phyloP scores from a whole-genome alignment of 2,888 invertebrate species.

The Kuschelorhynchus macadamiae region DNA sequence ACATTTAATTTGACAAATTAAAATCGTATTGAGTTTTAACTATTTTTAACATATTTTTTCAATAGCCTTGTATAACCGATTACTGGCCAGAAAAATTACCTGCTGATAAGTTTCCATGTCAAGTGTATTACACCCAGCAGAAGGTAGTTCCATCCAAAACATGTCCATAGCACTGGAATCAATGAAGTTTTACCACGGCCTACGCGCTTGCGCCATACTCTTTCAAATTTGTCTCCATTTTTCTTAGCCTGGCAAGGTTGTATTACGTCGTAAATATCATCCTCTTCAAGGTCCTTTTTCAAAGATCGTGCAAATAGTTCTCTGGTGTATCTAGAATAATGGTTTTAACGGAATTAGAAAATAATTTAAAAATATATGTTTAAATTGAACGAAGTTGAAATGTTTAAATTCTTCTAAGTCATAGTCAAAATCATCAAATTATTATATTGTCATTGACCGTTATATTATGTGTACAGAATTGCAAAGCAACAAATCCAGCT shows the following conservation, averaged over 20 bases:
- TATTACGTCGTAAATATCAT: constrained; percentile 73
- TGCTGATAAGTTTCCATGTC: constrained; percentile 51
- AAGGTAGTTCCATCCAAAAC: constrained; percentile 56
- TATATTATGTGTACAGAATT: no score
- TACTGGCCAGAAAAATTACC: constrained; percentile 51
- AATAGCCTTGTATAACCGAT: constrained; percentile 33
- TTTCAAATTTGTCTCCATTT: constrained; percentile 60
- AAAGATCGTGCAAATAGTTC: constrained; percentile 76
- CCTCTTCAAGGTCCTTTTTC: constrained; percentile 74
- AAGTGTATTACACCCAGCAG: constrained; percentile 52
- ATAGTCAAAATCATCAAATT: no score
- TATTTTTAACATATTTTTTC: no score
- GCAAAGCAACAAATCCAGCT: no score
- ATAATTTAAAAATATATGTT: no score
- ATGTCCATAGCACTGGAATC: constrained; percentile 55
- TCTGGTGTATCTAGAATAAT: constrained; percentile 74
- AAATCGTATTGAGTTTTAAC: no score
- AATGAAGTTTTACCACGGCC: constrained; percentile 50
- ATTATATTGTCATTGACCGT: no score
- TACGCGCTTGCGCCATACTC: constrained; percentile 55
- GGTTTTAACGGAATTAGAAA: no score
- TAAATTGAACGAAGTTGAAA: neutral
- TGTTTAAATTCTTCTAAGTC: neutral
- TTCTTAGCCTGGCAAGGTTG: constrained; percentile 62
- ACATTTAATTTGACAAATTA: no score